A percentile compares a stretch with the other conserved stretches of the same genome.
phyloP scores from a whole-genome alignment of 1,140 invertebrate species.

The Euborellia annulipes region DNA sequence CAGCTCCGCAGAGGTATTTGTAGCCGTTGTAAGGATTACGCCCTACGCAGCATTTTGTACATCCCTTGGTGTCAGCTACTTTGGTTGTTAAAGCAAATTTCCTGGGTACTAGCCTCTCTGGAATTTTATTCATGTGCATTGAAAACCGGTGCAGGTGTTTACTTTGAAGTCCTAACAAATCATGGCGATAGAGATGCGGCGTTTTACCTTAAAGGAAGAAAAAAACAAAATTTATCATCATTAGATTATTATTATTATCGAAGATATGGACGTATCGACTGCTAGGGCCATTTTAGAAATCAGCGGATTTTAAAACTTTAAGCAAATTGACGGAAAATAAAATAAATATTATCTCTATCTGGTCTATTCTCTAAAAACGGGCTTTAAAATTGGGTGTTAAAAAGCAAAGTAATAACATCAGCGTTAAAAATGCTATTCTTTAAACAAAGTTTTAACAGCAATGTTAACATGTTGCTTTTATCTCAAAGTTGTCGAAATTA shows the following conservation, averaged over 20 bases:
- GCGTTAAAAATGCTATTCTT: too few species aligned
- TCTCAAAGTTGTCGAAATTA: too few species aligned
- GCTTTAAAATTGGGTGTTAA: too few species aligned
- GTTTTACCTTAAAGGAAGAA: conserved; percentile 60
- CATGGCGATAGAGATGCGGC: conserved; percentile 87
- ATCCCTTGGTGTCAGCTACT: conserved; percentile 92
- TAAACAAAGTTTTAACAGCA: too few species aligned
- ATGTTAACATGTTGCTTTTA: too few species aligned
- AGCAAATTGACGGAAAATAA: too few species aligned
- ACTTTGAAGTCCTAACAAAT: conserved; percentile 69
- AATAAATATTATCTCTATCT: too few species aligned
- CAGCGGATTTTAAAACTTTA: conserved; percentile 2
- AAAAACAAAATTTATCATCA: neutral
- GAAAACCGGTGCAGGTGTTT: conserved; percentile 80
- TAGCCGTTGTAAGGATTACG: conserved; percentile 96
- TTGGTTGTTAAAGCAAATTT: conserved; percentile 85
- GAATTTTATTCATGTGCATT: conserved; percentile 84
- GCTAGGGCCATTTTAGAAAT: neutral
- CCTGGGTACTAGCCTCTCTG: conserved; percentile 83
- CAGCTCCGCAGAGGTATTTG: conserved; percentile 90
- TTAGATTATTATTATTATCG: neutral
- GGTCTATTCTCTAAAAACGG: too few species aligned
- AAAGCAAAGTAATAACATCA: too few species aligned
- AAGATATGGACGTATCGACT: conserved; percentile 1
- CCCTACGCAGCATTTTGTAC: conserved; percentile 82